A percentile compares a stretch with the other conserved stretches of the same genome.
phyloP scores from a whole-genome alignment of 1,140 invertebrate genomes.

The Telenomus remus region DNA sequence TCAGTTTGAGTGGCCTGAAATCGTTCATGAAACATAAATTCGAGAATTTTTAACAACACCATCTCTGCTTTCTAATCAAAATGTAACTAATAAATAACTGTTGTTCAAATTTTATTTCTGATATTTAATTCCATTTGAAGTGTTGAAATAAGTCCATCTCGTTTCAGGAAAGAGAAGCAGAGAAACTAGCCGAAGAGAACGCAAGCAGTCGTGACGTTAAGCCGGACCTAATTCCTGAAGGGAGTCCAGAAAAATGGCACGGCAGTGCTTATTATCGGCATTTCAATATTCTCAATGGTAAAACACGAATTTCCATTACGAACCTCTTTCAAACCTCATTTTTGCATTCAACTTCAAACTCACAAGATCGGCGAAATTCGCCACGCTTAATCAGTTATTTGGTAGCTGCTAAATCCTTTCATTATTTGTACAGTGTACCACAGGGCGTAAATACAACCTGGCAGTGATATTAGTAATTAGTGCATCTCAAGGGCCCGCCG shows the following conservation, averaged over 20 bases:
- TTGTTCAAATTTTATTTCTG: no score
- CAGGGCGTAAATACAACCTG: constrained; percentile 52
- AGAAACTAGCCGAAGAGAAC: constrained; percentile 61
- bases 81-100: no score
- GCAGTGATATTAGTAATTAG: constrained; percentile 65
- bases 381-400: constrained; percentile 21
- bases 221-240: constrained; percentile 61
- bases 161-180: constrained; percentile 68
- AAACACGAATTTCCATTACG: background rate
- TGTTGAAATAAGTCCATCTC: background rate
- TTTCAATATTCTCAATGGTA: constrained; percentile 66
- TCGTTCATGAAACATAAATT: constrained; percentile 37
- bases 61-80: background rate
- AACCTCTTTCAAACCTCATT: background rate
- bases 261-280: constrained; percentile 67
- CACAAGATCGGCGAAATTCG: no score
- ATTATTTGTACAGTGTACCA: constrained; percentile 40
- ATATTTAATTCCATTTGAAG: no score
- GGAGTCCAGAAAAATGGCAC: constrained; percentile 68
- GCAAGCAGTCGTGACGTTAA: constrained; percentile 64
- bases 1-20: constrained; percentile 66
- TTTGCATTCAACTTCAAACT: background rate
- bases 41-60: constrained; percentile 19
- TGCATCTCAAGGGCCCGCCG: constrained; percentile 49
- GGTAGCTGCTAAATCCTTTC: constrained; percentile 29